Evolutionary conservation across 2,797 vertebrate species (phyloP).

Genomic region (Sebastes vulpes): DNA sequence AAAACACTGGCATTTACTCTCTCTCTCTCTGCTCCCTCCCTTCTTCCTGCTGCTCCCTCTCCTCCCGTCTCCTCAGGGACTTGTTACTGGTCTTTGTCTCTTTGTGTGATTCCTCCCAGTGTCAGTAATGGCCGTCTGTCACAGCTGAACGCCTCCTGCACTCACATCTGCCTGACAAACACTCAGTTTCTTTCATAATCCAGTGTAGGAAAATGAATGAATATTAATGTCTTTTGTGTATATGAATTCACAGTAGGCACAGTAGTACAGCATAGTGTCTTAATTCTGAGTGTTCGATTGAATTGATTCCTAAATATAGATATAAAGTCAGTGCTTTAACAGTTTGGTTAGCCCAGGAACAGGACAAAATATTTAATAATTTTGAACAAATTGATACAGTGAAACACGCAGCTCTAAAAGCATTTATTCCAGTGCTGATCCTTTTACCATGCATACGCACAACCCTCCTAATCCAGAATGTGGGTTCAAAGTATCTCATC

Average conservation of each 20-base stretch:
- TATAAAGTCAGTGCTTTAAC: not conserved
- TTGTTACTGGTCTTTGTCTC: slow-evolving; percentile 23
- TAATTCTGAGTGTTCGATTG: not conserved
- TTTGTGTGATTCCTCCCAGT: slow-evolving; percentile 3
- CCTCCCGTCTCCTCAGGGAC: slow-evolving; percentile 1
- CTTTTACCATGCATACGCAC: not conserved
- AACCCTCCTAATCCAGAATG: too few relatives aligned
- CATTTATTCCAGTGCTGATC: not conserved
- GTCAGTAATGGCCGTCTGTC: slow-evolving; percentile 3
- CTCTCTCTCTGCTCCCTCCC: too few relatives aligned
- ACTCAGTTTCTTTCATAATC: not conserved
- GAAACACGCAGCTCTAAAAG: not conserved
- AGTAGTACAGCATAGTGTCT: too few relatives aligned
- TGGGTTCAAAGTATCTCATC: not conserved
- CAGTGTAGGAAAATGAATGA: not conserved
- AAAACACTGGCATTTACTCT: not conserved
- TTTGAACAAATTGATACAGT: not conserved
- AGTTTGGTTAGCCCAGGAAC: not conserved
- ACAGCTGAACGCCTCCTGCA: not conserved
- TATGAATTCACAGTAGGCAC: not conserved
- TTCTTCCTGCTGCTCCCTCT: not conserved
- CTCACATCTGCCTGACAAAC: not conserved
- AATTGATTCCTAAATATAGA: not conserved
- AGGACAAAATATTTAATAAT: not conserved
- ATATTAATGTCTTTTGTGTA: not conserved